These are phyloP conservation scores for Drosophila suzukii DNA, from an alignment of 1,140 invertebrate genomes.

Conservation along the genomic window DNA sequence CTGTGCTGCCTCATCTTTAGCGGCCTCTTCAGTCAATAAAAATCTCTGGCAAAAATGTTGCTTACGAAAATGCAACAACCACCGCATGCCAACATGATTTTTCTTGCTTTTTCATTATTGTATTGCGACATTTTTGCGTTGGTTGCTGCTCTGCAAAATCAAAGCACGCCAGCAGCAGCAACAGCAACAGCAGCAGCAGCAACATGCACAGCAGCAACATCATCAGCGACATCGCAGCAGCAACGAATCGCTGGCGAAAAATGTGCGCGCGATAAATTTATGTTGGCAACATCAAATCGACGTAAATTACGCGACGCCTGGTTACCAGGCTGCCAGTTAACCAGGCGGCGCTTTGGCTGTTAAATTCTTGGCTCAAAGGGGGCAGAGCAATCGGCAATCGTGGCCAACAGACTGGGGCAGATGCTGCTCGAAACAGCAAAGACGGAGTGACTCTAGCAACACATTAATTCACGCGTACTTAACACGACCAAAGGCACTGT, in stretches of 20 bases:
- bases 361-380: conserved; percentile 68
- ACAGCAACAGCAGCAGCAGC: conserved; percentile 57
- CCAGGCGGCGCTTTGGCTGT: conserved; percentile 78
- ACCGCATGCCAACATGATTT: conserved; percentile 79
- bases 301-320: conserved; percentile 78
- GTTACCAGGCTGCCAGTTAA: conserved; percentile 49
- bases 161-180: conserved; percentile 67
- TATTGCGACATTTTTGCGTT: conserved; percentile 80
- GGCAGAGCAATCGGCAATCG: conserved; percentile 41
- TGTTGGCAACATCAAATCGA: conserved; percentile 81
- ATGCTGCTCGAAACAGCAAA: conserved; percentile 49
- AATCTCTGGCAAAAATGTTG: conserved; percentile 72
- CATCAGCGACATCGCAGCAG: conserved; percentile 56
- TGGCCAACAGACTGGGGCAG: conserved; percentile 36
- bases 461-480: conserved; percentile 82
- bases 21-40: conserved; percentile 81
- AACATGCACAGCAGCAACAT: conserved; percentile 59
- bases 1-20: conserved; percentile 28
- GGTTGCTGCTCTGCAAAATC: conserved; percentile 74
- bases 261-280: conserved; percentile 80
- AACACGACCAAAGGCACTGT: conserved; percentile 53
- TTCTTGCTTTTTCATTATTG: conserved; percentile 79
- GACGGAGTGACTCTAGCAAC: conserved; percentile 76
- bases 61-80: conserved; percentile 51
- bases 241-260: conserved; percentile 73